A percentile compares a stretch with the other conserved stretches of the same genome.
Evolutionary conservation across 2,113 vertebrate genomes (phyloP).

Genomic region (Tragelaphus buxtoni): DNA sequence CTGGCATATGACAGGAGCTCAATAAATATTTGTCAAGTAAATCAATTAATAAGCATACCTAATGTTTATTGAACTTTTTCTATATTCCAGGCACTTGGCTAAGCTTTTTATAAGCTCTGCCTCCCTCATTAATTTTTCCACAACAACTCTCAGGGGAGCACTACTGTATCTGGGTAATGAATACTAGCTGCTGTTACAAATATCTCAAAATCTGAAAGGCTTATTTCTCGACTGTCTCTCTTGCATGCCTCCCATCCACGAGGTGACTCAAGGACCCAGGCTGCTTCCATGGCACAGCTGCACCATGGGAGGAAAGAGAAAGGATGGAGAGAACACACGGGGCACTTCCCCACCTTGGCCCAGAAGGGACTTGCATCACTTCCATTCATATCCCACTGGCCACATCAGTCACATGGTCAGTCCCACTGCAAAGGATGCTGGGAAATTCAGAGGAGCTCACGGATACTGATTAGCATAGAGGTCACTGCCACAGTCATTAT

Average conservation of each 20-base stretch:
- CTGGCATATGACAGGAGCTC: neutral
- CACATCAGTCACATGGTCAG: neutral
- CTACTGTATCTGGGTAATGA: neutral
- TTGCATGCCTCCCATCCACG: neutral
- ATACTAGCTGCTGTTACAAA: neutral
- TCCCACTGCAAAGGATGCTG: neutral
- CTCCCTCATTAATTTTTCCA: neutral
- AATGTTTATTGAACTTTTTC: neutral
- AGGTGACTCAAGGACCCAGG: neutral
- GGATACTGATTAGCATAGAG: rapidly evolving
- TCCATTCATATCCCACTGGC: neutral
- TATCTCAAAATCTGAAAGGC: neutral
- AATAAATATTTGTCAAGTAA: neutral
- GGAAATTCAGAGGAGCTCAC: neutral
- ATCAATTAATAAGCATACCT: neutral
- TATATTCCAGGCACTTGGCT: neutral
- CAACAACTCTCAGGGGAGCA: neutral
- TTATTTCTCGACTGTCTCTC: too few species aligned
- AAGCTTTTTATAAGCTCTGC: neutral
- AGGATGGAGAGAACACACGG: too few species aligned
- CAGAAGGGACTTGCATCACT: neutral
- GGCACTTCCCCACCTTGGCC: too few species aligned
- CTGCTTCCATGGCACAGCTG: rapidly evolving
- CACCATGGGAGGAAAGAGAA: too few species aligned
- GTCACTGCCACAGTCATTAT: neutral